Evolutionary conservation across 2,113 vertebrate species (phyloP).

Genomic region (Melanostigma gelatinosum): DNA sequence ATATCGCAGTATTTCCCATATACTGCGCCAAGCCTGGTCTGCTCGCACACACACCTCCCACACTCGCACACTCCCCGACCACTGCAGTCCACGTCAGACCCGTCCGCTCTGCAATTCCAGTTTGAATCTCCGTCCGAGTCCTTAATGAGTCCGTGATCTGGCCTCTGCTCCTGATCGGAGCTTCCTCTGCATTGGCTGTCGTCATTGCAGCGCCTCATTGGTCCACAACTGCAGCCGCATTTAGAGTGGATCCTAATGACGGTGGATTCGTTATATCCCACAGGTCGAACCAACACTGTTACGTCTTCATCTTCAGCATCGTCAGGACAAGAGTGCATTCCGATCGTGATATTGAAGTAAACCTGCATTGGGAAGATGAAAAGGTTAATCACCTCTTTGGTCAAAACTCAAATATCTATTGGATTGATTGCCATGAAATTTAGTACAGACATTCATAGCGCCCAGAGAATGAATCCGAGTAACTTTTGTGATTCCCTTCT

Average conservation of each 20-base stretch:
- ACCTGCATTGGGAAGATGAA: constrained; percentile 79
- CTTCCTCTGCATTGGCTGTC: constrained; percentile 71
- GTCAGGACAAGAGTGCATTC: constrained; percentile 85
- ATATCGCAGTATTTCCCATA: constrained; percentile 94
- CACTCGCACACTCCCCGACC: constrained; percentile 89
- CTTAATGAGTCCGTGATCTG: background rate
- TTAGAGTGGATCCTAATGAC: constrained; percentile 84
- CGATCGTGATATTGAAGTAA: constrained; percentile 91
- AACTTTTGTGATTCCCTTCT: background rate
- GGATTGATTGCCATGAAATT: background rate
- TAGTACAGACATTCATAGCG: background rate
- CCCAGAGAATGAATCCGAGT: background rate
- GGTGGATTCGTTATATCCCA: constrained; percentile 96
- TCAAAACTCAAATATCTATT: background rate
- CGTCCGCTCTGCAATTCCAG: constrained; percentile 74
- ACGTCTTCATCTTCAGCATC: constrained; percentile 81
- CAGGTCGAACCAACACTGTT: constrained; percentile 85
- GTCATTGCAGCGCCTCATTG: constrained; percentile 80
- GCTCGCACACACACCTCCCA: constrained; percentile 91
- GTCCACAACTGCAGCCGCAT: constrained; percentile 86
- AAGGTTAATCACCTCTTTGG: background rate
- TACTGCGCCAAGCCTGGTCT: constrained; percentile 87
- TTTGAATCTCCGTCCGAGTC: constrained; percentile 37
- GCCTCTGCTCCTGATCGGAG: constrained; percentile 27
- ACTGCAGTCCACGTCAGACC: constrained; percentile 87